These are phyloP conservation scores for Gracilinanus agilis DNA, from an alignment of 2,113 vertebrate species.

Conservation along the genomic window DNA sequence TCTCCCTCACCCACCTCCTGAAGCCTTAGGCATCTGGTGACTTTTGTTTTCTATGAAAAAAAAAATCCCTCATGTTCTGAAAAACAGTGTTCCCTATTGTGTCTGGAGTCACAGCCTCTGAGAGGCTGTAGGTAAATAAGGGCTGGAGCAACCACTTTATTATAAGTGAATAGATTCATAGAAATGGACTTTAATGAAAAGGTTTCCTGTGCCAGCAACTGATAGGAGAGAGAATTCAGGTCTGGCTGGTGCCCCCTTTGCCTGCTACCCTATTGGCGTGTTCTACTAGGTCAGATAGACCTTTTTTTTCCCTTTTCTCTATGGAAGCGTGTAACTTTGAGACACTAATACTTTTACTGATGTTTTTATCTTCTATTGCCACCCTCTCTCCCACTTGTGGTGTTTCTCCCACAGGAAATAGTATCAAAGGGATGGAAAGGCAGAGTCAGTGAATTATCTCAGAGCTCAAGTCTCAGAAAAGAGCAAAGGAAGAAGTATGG, in stretches of 20 bases:
- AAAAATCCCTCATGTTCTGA: background rate
- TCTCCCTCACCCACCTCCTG: background rate
- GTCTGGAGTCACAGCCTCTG: background rate
- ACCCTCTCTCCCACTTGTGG: background rate
- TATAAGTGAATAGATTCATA: background rate
- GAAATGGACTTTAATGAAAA: background rate
- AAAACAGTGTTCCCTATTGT: conserved; percentile 8
- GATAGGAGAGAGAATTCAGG: background rate
- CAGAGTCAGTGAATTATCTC: background rate
- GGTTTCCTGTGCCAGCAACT: background rate
- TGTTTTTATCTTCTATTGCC: background rate
- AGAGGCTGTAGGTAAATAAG: conserved; percentile 4
- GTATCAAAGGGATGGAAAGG: background rate
- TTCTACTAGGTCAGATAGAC: background rate
- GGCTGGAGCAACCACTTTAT: background rate
- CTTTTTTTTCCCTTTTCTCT: background rate
- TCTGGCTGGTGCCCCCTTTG: background rate
- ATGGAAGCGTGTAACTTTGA: background rate
- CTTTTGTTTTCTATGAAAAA: background rate
- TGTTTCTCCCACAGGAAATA: background rate
- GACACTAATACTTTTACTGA: background rate
- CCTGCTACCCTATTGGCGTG: background rate
- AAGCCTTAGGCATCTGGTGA: background rate
- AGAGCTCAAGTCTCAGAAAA: background rate
- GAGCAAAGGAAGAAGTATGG: background rate